A percentile compares a stretch with the other conserved stretches of the same genome.
phyloP scores from a whole-genome alignment of 2,797 vertebrate species.

The Macropus fuliginosus region DNA sequence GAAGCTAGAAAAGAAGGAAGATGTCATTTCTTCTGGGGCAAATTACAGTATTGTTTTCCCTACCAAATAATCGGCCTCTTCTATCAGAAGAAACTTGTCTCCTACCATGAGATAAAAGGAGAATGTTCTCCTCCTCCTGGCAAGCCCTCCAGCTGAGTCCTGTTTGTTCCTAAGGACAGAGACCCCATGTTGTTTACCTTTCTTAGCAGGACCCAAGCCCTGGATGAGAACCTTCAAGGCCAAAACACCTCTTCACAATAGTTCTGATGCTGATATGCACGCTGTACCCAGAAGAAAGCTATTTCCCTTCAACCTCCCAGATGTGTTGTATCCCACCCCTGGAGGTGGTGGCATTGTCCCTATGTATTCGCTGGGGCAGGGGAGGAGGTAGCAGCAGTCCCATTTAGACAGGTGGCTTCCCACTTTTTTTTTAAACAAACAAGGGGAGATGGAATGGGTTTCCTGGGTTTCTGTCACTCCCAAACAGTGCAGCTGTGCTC shows the following conservation, averaged over 20 bases:
- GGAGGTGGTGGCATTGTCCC: conserved; percentile 3
- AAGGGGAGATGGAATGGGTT: background rate
- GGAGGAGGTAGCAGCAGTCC: background rate
- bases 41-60: conserved; percentile 21
- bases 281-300: background rate
- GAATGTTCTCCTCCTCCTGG: background rate
- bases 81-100: conserved; percentile 32
- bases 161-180: conserved; percentile 54
- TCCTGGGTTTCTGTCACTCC: background rate
- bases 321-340: background rate
- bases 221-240: conserved; percentile 66
- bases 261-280: background rate
- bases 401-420: conserved; percentile 49
- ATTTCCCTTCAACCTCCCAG: conserved; percentile 3
- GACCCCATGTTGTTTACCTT: conserved; percentile 59
- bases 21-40: conserved; percentile 33
- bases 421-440: background rate
- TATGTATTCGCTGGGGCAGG: background rate
- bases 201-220: conserved; percentile 3
- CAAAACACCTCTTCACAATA: background rate
- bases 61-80: conserved; percentile 17
- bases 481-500: background rate
- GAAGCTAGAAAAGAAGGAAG: background rate
- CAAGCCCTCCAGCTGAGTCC: conserved; percentile 21
- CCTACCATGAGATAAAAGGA: conserved; percentile 70